A percentile compares a stretch with the other conserved stretches of the same genome.
Conservation (phyloP, 2,797 vertebrate species). For the Lacerta viridis region DNA sequence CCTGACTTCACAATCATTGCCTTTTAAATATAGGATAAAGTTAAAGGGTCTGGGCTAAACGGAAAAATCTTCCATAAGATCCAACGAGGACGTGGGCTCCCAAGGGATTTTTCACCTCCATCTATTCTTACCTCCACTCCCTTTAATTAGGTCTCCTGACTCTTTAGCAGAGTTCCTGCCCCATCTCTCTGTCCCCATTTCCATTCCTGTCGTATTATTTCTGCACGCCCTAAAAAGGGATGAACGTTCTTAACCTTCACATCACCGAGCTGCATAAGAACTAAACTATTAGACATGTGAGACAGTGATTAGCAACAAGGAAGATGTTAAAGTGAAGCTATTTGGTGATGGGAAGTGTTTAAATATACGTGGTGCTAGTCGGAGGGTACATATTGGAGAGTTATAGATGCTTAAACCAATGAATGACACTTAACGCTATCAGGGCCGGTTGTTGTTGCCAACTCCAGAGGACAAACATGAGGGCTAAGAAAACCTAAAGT, state of each 20-base stretch:
- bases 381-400: background rate
- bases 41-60: slow-evolving; percentile 35
- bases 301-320: background rate
- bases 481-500: background rate
- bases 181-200: slow-evolving; percentile 66
- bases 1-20: background rate
- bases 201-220: slow-evolving; percentile 45
- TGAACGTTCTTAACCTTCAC: slow-evolving; percentile 60
- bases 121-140: slow-evolving; percentile 53
- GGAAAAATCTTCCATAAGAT: slow-evolving; percentile 20
- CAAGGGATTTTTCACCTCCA: slow-evolving; percentile 62
- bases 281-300: slow-evolving; percentile 12
- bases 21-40: slow-evolving; percentile 13
- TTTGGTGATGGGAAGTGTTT: background rate
- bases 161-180: slow-evolving; percentile 49
- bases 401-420: background rate
- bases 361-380: background rate
- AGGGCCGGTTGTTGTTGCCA: background rate
- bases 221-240: slow-evolving; percentile 52
- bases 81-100: slow-evolving; percentile 54
- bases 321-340: slow-evolving; percentile 19
- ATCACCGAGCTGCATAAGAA: slow-evolving; percentile 44
- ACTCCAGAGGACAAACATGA: background rate
- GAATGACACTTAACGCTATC: background rate
- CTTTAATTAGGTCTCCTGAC: slow-evolving; percentile 69